Percentiles rank a stretch among this genome's conserved stretches.
phyloP scores from a whole-genome alignment of 2,113 vertebrate species.

The Camelus dromedarius region DNA sequence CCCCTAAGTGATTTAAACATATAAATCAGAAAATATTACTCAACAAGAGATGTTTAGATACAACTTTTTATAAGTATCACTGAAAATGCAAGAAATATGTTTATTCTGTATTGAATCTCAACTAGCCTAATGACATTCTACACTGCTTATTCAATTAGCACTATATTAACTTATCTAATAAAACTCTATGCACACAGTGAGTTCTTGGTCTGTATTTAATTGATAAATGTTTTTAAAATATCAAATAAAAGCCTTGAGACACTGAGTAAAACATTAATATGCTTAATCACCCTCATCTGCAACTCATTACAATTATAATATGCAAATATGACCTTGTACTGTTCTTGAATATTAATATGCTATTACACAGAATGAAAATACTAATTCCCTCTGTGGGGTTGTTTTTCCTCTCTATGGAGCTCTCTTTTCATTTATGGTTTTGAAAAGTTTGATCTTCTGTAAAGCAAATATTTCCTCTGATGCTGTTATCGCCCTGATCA shows the following conservation, averaged over 20 bases:
- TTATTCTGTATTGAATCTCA: neutral
- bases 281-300: neutral
- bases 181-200: neutral
- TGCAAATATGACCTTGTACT: neutral
- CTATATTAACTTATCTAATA: neutral
- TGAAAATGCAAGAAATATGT: neutral
- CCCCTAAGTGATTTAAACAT: neutral
- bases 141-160: neutral
- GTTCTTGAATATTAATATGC: neutral
- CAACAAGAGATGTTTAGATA: neutral
- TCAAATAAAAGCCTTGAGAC: neutral
- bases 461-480: neutral
- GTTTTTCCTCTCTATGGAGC: neutral
- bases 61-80: neutral
- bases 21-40: neutral
- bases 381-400: neutral
- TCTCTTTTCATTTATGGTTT: neutral
- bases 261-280: neutral
- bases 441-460: neutral
- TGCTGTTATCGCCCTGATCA: neutral
- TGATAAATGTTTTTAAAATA: neutral
- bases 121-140: neutral
- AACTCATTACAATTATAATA: neutral
- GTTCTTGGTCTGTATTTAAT: neutral
- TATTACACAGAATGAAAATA: neutral